Evolutionary conservation across 2,888 invertebrate species (phyloP).

Genomic region (Pachymerium ferrugineum): DNA sequence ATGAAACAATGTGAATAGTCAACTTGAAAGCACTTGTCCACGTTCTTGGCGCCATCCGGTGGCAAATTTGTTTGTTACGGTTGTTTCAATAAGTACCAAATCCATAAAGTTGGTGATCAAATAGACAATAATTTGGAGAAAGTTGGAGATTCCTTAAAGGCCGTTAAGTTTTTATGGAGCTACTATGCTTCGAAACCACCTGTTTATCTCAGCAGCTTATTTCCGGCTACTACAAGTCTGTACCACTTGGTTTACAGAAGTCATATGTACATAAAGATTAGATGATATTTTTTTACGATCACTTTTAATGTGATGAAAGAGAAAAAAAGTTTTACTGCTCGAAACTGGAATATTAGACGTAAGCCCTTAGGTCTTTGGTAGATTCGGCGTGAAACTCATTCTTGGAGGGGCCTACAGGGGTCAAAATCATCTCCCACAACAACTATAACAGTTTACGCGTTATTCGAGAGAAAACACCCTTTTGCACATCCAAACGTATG

Average conservation of each 20-base stretch:
- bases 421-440: conserved; percentile 27
- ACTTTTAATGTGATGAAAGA: neutral
- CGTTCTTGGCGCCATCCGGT: conserved; percentile 30
- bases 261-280: conserved; percentile 23
- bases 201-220: conserved; percentile 17
- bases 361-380: conserved; percentile 19
- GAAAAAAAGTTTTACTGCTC: conserved; percentile 14
- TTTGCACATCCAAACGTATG: conserved; percentile 9
- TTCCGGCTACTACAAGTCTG: conserved; percentile 2
- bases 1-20: neutral
- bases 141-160: neutral
- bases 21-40: neutral
- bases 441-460: conserved; percentile 25
- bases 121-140: neutral
- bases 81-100: neutral
- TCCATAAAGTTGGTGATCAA: neutral
- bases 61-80: neutral
- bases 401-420: conserved; percentile 15
- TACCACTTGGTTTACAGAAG: conserved; percentile 11
- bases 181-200: neutral
- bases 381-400: conserved; percentile 5
- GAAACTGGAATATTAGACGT: conserved; percentile 21
- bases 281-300: neutral
- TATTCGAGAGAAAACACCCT: conserved; percentile 1
- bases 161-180: neutral